Conservation (phyloP, 2,797 vertebrate species). For the Gambelia wislizenii region DNA sequence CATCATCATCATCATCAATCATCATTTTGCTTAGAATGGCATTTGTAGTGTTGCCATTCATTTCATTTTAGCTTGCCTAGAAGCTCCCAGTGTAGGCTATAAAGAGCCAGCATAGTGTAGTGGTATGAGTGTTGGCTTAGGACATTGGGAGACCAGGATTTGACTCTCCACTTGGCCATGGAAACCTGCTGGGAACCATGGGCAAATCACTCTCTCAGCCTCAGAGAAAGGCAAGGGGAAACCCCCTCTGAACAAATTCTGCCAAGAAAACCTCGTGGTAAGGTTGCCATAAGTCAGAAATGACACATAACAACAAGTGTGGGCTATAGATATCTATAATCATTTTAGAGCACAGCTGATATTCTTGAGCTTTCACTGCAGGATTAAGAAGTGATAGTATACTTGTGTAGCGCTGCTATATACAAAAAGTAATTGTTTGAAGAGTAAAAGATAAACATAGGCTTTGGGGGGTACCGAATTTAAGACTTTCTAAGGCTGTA, state of each 20-base stretch:
- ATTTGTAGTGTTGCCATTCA: background rate
- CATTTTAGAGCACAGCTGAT: background rate
- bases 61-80: background rate
- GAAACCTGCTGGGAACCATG: no score
- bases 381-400: background rate
- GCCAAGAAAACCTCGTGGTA: no score
- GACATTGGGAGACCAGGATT: no score
- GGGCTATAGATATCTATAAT: background rate
- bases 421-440: background rate
- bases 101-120: no score
- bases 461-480: background rate
- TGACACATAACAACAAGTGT: no score
- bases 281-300: no score
- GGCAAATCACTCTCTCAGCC: no score
- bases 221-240: no score
- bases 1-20: no score
- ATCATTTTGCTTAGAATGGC: background rate
- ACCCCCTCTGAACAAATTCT: no score
- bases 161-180: no score
- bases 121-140: no score
- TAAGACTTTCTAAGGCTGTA: background rate
- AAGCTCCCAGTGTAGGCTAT: background rate
- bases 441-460: background rate
- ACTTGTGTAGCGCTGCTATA: background rate
- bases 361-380: background rate